phyloP scores from a whole-genome alignment of 2,888 invertebrate species.

The Sarcophaga carnaria region DNA sequence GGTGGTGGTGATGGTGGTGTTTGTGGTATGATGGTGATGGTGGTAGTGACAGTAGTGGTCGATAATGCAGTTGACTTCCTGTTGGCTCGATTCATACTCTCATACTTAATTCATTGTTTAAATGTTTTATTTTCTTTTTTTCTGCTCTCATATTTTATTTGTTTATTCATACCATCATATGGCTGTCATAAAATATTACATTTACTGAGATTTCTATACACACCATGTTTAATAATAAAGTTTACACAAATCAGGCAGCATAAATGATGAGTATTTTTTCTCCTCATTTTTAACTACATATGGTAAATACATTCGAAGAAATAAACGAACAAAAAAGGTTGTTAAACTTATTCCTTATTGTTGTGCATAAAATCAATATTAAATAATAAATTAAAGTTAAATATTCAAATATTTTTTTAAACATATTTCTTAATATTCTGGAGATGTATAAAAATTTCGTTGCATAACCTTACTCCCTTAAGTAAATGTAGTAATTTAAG shows the following conservation, averaged over 20 bases:
- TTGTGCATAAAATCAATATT: neutral
- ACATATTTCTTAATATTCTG: too few species aligned
- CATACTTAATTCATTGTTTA: conserved; percentile 37
- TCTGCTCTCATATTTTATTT: neutral
- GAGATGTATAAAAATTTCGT: too few species aligned
- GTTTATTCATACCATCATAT: conserved; percentile 37
- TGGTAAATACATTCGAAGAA: too few species aligned
- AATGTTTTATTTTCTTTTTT: neutral
- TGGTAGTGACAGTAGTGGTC: conserved; percentile 52
- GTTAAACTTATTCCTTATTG: neutral
- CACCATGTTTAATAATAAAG: conserved; percentile 51
- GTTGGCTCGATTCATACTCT: conserved; percentile 36
- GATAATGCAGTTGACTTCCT: conserved; percentile 67
- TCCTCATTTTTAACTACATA: too few species aligned
- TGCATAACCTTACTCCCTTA: too few species aligned
- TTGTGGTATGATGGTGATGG: neutral
- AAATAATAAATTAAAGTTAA: neutral
- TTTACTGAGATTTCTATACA: conserved; percentile 57
- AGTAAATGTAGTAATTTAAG: too few species aligned
- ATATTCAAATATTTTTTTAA: neutral
- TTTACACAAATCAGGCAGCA: conserved; percentile 50
- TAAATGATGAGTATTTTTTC: conserved; percentile 28
- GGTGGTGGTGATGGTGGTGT: conserved; percentile 14
- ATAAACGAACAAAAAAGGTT: neutral
- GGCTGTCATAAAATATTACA: conserved; percentile 60